Evolutionary conservation across 2,113 vertebrate species (phyloP).

Genomic region (Xenotilapia leptura): DNA sequence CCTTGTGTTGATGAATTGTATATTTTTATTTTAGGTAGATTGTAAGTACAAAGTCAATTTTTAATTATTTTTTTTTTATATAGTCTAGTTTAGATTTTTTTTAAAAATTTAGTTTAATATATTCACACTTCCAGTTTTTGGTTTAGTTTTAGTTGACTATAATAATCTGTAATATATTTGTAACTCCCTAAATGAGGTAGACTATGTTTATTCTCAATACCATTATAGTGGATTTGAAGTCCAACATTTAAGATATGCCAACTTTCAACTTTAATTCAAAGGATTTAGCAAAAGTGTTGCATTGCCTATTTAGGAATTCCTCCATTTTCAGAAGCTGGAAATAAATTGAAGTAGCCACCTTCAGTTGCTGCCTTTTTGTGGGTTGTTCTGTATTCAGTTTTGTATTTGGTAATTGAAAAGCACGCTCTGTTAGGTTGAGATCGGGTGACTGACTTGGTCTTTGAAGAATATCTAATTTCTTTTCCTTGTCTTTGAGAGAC

Average conservation of each 20-base stretch:
- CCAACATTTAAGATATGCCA: not conserved
- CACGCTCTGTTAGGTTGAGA: not conserved
- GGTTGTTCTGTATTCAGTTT: not conserved
- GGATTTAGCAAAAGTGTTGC: not conserved
- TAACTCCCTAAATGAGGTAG: not conserved
- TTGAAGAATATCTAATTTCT: not conserved
- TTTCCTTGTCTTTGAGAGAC: not conserved
- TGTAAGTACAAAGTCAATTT: not conserved
- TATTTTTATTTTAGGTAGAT: not conserved
- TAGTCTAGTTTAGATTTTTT: not conserved
- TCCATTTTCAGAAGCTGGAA: not conserved
- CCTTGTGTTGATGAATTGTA: not conserved
- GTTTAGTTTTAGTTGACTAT: not conserved
- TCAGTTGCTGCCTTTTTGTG: not conserved
- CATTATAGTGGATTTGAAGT: not conserved
- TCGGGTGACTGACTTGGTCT: not conserved
- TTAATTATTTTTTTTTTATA: not conserved
- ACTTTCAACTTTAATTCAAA: not conserved
- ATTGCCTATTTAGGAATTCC: not conserved
- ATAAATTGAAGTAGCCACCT: not conserved
- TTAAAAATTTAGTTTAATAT: rapidly evolving
- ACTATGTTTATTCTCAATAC: not conserved
- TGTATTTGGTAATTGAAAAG: not conserved
- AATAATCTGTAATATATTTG: not conserved
- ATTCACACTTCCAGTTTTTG: not conserved